These are phyloP conservation scores for Okapia johnstoni DNA, from an alignment of 2,113 vertebrate species.

Conservation along the genomic window DNA sequence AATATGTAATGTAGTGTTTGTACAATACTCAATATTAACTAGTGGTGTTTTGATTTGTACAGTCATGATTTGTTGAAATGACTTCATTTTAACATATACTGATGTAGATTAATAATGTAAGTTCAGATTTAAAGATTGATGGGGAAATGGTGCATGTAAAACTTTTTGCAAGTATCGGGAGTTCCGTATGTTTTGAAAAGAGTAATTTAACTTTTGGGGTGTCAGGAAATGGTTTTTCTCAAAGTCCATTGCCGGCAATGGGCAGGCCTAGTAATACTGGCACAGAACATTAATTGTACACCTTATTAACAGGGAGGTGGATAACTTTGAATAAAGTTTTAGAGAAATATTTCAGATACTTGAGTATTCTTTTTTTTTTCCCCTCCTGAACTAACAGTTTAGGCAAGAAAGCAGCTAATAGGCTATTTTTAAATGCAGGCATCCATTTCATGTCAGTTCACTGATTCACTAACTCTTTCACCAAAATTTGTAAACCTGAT, in stretches of 20 bases:
- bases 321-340: slow-evolving; percentile 84
- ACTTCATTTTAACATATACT: slow-evolving; percentile 75
- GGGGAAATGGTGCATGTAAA: slow-evolving; percentile 73
- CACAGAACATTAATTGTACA: slow-evolving; percentile 62
- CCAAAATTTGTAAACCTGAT: neutral
- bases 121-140: slow-evolving; percentile 74
- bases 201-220: slow-evolving; percentile 62
- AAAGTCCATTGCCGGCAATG: slow-evolving; percentile 82
- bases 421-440: neutral
- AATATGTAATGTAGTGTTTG: slow-evolving; percentile 77
- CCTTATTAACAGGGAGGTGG: slow-evolving; percentile 67
- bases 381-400: neutral
- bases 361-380: slow-evolving; percentile 21
- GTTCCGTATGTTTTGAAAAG: slow-evolving; percentile 67
- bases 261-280: slow-evolving; percentile 70
- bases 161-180: slow-evolving; percentile 71
- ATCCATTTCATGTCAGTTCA: neutral
- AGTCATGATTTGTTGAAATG: slow-evolving; percentile 78
- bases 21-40: slow-evolving; percentile 73
- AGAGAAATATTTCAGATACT: slow-evolving; percentile 63
- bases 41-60: slow-evolving; percentile 79
- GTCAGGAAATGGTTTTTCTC: slow-evolving; percentile 74
- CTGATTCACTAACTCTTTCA: neutral
- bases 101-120: slow-evolving; percentile 75
- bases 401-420: neutral